Evolutionary conservation across 2,888 invertebrate genomes (phyloP), one percentile per base, ranked within the genome.

Genomic region (Frankliniella fusca): DNA sequence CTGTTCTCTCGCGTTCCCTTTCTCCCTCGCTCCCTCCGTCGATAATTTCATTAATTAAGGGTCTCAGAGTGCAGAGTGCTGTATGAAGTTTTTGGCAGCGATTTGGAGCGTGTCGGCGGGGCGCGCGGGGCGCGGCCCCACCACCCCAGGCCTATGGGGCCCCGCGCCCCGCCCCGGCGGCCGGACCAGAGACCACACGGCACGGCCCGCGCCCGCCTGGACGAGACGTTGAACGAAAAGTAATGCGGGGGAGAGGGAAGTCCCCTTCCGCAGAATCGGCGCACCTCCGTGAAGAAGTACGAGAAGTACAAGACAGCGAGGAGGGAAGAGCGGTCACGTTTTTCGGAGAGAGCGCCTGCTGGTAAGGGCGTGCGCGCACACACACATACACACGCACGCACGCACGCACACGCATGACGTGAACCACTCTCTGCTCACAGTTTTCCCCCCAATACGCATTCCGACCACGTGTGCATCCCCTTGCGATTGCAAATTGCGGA

Each of bases 101-200:
- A 76, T 76, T 76, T 76, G 70, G 70, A 76, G 70, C 70, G 70
- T 76, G 70, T 27, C 70, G 70, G 70, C 2, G 27, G 70, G 70
- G 70, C 81, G 48, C 48, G 83, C 81, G 65, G 49, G 80, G 88
- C 88, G 79, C 88, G 86, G 23, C 20, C 65, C 65, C 8, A n/a
- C 65, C 50, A 9, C 54, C 15, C 54, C 54, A 12, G 15, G 54
- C 54, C 54, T 20, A 50, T 20, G 15, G 10, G 7, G 54, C 15
- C 54, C 54, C 15, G 54, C 54, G 15, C 12, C 10, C 15, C 9
- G 50, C 50, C 50, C 50, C 50, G 50, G 50, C 9, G 50, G 38
- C 38, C 38, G 38, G 38, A 38, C 38, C 38, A 3, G 38, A 38
- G 38, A 38, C 38, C 38, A 5, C 38, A 38, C 38, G 38, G 54